phyloP scores from a whole-genome alignment of 1,140 invertebrate species.

The Nephila pilipes region DNA sequence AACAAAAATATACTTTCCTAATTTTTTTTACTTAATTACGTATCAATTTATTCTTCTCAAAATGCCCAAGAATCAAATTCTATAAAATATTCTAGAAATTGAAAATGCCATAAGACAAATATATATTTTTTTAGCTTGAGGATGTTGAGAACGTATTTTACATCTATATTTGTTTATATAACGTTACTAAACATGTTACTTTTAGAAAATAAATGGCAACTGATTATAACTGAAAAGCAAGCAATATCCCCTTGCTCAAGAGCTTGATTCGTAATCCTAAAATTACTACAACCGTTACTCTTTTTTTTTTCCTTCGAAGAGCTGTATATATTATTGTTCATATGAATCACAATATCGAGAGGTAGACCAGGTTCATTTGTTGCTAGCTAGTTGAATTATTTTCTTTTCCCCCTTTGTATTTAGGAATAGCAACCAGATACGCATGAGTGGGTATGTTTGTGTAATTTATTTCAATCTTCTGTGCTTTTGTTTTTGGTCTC shows the following conservation, averaged over 20 bases:
- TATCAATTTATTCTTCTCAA: no score
- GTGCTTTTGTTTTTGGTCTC: background rate
- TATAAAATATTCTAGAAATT: no score
- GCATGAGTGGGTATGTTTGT: background rate
- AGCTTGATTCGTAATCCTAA: constrained; percentile 28
- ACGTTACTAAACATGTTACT: background rate
- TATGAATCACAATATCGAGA: background rate
- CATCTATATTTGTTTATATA: background rate
- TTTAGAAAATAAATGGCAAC: background rate
- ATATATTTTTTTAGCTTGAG: no score
- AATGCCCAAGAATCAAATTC: no score
- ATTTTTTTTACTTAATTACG: no score
- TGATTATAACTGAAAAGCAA: background rate
- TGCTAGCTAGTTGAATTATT: background rate
- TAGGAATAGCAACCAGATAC: background rate
- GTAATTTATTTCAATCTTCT: background rate
- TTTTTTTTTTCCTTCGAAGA: background rate
- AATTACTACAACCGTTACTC: constrained; percentile 50
- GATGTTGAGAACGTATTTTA: no score
- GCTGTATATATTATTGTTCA: constrained; percentile 35
- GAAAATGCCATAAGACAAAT: no score
- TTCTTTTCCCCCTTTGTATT: constrained; percentile 32
- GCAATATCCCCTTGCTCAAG: background rate
- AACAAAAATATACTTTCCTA: no score
- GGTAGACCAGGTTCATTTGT: background rate